phyloP scores from a whole-genome alignment of 2,888 invertebrate genomes.

The Amphipoea lucens region DNA sequence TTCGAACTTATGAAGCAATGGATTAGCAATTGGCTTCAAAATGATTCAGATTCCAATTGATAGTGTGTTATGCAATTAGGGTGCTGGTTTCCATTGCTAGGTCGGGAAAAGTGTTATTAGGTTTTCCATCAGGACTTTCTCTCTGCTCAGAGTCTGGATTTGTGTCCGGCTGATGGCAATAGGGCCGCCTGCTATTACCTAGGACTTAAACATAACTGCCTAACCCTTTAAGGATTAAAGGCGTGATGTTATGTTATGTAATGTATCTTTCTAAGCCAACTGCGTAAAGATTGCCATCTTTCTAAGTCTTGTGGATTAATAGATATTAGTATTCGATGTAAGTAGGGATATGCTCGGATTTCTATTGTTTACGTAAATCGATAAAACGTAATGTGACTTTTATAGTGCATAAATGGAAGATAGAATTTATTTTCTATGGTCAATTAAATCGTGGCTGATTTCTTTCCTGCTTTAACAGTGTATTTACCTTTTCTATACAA shows the following conservation, averaged over 20 bases:
- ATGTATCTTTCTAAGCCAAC: slow-evolving; percentile 29
- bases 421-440: neutral
- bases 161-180: neutral
- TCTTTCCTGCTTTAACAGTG: neutral
- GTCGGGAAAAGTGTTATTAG: neutral
- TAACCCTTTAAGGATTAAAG: neutral
- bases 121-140: too few relatives aligned
- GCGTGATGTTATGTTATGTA: neutral
- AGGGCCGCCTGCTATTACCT: neutral
- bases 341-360: slow-evolving; percentile 36
- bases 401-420: slow-evolving; percentile 10
- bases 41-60: too few relatives aligned
- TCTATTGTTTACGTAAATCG: slow-evolving; percentile 53
- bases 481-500: neutral
- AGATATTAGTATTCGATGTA: slow-evolving; percentile 40
- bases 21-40: too few relatives aligned
- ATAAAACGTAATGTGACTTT: slow-evolving; percentile 39
- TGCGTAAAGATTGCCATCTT: slow-evolving; percentile 19
- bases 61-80: too few relatives aligned
- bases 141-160: too few relatives aligned
- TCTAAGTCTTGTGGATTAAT: slow-evolving; percentile 6
- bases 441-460: slow-evolving; percentile 3
- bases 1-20: too few relatives aligned
- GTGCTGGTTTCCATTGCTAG: too few relatives aligned
- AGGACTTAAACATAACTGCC: neutral